A percentile compares a stretch with the other conserved stretches of the same genome.
phyloP scores from a whole-genome alignment of 2,113 vertebrate species.

The Podarcis raffonei region DNA sequence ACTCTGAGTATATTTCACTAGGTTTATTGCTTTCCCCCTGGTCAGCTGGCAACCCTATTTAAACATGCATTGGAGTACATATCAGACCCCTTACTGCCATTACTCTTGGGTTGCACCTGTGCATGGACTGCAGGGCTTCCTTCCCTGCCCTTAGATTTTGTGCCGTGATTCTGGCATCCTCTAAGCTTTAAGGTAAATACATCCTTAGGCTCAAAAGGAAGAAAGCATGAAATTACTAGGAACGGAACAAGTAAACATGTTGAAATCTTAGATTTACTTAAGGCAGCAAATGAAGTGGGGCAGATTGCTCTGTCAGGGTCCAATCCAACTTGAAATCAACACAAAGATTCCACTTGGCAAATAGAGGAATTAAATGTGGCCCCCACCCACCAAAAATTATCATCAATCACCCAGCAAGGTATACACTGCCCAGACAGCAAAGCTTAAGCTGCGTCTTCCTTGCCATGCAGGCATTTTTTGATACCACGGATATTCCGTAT shows the following conservation, averaged over 20 bases:
- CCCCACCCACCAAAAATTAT: not conserved
- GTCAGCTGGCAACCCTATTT: not conserved
- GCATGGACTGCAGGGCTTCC: not conserved
- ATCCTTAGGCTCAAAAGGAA: not conserved
- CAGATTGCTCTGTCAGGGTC: constrained; percentile 1
- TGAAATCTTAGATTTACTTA: not conserved
- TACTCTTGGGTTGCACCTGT: not conserved
- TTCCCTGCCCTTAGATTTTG: not conserved
- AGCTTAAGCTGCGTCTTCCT: not conserved
- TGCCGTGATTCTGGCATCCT: no score
- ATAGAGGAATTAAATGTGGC: not conserved
- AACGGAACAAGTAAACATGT: not conserved
- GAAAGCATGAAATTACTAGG: not conserved
- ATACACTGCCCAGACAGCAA: constrained; percentile 33
- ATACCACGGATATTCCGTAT: not conserved
- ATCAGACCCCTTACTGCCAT: not conserved
- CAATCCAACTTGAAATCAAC: constrained; percentile 1
- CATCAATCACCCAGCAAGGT: constrained; percentile 15
- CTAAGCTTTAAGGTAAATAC: not conserved
- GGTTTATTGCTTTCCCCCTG: not conserved
- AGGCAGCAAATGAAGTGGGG: not conserved
- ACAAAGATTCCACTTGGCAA: not conserved
- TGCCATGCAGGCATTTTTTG: not conserved
- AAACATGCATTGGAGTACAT: not conserved
- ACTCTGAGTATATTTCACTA: no score